Evolutionary conservation across 2,797 vertebrate genomes (phyloP).

Genomic region (Clamator glandarius): DNA sequence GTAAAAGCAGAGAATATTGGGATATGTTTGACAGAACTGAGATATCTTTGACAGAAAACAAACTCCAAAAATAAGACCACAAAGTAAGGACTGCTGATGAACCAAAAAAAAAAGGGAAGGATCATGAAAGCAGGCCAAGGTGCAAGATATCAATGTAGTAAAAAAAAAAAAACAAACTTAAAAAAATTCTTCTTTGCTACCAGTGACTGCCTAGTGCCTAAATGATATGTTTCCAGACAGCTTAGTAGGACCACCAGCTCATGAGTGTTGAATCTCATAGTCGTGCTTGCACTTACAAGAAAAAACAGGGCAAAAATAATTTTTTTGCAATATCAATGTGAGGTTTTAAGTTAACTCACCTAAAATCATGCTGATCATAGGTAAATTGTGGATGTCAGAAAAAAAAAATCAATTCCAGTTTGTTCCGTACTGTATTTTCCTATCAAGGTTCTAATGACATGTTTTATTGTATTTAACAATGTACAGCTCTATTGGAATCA

Average conservation of each 20-base stretch:
- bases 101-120: background rate
- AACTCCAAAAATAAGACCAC: background rate
- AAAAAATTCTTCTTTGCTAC: background rate
- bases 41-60: background rate
- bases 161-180: background rate
- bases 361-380: background rate
- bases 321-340: background rate
- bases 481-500: conserved; percentile 24
- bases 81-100: background rate
- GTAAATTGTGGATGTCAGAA: background rate
- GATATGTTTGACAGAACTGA: background rate
- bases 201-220: background rate
- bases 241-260: background rate
- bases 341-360: background rate
- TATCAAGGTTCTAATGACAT: background rate
- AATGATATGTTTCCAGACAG: background rate
- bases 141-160: background rate
- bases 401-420: background rate
- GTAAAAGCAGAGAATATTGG: background rate
- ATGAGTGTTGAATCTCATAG: background rate
- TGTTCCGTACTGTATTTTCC: background rate
- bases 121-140: background rate
- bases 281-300: background rate
- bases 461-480: background rate
- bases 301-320: background rate